phyloP scores from a whole-genome alignment of 2,113 vertebrate genomes.

The Benthochromis sp. region DNA sequence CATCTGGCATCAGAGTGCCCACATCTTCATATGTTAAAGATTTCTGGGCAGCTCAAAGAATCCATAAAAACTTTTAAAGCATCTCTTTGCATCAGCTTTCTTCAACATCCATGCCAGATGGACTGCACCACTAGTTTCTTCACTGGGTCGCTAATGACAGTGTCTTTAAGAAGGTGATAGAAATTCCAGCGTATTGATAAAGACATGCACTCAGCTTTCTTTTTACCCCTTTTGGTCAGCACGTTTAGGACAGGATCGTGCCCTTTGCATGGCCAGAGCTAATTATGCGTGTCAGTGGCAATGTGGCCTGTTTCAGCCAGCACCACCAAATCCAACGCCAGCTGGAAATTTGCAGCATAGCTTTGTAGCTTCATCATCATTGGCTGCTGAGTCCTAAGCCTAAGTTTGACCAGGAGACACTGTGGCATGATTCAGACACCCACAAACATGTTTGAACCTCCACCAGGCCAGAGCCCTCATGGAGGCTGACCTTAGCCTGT shows the following conservation, averaged over 20 bases:
- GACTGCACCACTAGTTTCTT: not conserved
- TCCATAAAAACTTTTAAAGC: not conserved
- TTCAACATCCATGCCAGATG: conserved; percentile 1
- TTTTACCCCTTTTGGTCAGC: not conserved
- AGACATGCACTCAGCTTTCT: not conserved
- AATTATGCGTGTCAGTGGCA: conserved; percentile 3
- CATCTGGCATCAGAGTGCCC: conserved; percentile 27
- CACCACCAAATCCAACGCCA: not conserved
- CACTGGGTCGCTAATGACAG: not conserved
- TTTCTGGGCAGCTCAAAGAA: not conserved
- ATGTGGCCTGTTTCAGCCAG: not conserved
- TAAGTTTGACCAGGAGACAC: not conserved
- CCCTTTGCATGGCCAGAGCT: conserved; percentile 7
- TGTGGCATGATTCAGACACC: not conserved
- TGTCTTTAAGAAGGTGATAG: not conserved
- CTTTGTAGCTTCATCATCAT: not conserved
- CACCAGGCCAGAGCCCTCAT: not conserved
- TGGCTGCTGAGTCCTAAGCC: not conserved
- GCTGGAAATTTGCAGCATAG: not conserved
- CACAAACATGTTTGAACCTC: not conserved
- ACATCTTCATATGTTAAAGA: conserved; percentile 3
- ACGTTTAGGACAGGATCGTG: not conserved
- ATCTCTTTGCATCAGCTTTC: not conserved
- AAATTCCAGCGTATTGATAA: not conserved
- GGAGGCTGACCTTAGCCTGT: not conserved